These are phyloP conservation scores for Aplysina aerophoba DNA, from an alignment of 37 sponge, comb jelly and placozoan species.

Conservation along the genomic window DNA sequence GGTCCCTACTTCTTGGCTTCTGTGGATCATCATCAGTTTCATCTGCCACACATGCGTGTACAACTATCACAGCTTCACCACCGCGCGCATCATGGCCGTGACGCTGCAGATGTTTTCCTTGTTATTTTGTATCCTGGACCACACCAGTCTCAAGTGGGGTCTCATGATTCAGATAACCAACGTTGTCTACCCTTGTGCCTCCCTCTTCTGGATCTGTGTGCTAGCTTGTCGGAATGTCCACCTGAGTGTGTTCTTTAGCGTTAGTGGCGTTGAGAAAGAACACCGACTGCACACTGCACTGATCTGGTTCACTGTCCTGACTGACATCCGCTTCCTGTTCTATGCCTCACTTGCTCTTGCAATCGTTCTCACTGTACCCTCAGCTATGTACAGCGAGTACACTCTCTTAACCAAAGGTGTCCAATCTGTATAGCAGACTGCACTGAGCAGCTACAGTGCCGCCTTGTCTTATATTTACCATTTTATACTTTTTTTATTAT, in stretches of 20 bases:
- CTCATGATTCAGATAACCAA: conserved; percentile 26
- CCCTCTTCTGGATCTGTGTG: neutral
- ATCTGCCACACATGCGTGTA: neutral
- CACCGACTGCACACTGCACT: neutral
- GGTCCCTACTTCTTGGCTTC: neutral
- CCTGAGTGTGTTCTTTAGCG: neutral
- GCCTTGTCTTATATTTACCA: too few relatives aligned
- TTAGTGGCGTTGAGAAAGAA: neutral
- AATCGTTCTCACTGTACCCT: neutral
- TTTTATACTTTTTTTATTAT: too few relatives aligned
- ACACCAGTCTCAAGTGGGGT: conserved; percentile 13
- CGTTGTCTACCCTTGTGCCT: neutral
- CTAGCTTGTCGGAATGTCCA: neutral
- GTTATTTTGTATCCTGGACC: neutral
- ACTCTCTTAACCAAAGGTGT: neutral
- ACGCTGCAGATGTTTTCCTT: neutral
- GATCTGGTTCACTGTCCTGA: neutral
- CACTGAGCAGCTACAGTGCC: too few relatives aligned
- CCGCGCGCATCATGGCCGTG: neutral
- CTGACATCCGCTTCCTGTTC: neutral
- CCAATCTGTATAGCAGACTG: too few relatives aligned
- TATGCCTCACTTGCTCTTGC: neutral
- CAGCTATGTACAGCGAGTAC: conserved; percentile 10
- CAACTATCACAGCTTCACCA: neutral
- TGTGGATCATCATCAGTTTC: neutral